Conservation (phyloP, 1,140 invertebrate genomes). For the Trigoniulus corallinus region DNA sequence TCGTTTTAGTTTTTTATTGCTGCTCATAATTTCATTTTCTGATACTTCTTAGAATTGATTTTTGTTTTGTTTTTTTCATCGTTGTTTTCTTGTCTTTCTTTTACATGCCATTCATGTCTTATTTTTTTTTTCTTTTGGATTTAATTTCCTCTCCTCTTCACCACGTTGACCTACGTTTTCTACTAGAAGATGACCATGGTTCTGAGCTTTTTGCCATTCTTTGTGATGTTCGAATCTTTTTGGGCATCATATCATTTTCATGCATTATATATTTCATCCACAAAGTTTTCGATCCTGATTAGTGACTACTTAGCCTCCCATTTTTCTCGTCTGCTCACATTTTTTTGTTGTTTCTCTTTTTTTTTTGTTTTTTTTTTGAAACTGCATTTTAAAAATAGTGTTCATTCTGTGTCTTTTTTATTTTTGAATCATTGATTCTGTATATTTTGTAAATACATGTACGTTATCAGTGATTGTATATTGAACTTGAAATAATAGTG, state of each 20-base stretch:
- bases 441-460: slow-evolving; percentile 16
- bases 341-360: neutral
- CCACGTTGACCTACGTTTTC: neutral
- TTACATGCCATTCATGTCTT: neutral
- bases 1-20: no score
- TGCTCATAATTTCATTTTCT: no score
- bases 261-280: neutral
- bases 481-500: no score
- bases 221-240: neutral
- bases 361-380: slow-evolving; percentile 7
- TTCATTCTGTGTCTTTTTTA: no score
- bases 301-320: no score
- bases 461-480: slow-evolving; percentile 14
- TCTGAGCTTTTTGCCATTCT: neutral
- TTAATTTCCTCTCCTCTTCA: neutral
- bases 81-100: neutral
- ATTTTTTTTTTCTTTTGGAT: neutral
- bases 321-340: no score
- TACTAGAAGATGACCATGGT: neutral
- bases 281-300: neutral
- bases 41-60: no score
- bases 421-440: no score
- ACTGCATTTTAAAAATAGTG: no score
- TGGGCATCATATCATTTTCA: neutral
- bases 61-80: no score